Evolutionary conservation across 64 coral and sea anemone genomes (phyloP).

Genomic region (Montipora efflorescens): DNA sequence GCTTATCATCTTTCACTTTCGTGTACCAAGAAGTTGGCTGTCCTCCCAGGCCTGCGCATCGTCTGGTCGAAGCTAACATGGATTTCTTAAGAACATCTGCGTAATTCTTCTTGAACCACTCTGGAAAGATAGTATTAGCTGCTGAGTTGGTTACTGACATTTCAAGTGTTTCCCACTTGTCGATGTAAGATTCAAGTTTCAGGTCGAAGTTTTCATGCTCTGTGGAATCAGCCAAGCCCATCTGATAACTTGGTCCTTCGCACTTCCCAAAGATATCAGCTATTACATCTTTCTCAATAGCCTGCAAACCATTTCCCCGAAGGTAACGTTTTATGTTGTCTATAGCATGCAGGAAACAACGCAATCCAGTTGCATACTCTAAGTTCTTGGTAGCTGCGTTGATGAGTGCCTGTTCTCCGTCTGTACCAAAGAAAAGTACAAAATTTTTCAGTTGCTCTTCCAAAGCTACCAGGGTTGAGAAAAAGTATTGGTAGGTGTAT

Average conservation of each 20-base stretch:
- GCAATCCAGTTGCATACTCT: neutral
- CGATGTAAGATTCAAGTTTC: no score
- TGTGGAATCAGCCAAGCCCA: no score
- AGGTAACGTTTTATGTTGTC: constrained; percentile 2
- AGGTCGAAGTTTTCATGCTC: no score
- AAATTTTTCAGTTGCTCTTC: no score
- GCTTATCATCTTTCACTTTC: no score
- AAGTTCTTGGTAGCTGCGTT: neutral
- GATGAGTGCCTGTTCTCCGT: no score
- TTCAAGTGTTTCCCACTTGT: no score
- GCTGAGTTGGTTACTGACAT: no score
- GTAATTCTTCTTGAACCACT: constrained; percentile 12
- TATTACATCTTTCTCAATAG: neutral
- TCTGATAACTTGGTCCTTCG: no score
- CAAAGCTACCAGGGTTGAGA: no score
- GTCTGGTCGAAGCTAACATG: neutral
- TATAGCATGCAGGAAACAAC: constrained; percentile 4
- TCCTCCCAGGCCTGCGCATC: neutral
- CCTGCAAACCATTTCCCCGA: constrained; percentile 11
- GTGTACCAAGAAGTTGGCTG: neutral
- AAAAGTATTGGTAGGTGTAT: neutral
- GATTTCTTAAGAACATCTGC: constrained; percentile 15
- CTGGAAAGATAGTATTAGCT: neutral
- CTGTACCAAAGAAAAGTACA: no score
- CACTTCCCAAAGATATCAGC: no score